Evolutionary conservation across 1,140 invertebrate species (phyloP).

Genomic region (Metopolophium dirhodum): DNA sequence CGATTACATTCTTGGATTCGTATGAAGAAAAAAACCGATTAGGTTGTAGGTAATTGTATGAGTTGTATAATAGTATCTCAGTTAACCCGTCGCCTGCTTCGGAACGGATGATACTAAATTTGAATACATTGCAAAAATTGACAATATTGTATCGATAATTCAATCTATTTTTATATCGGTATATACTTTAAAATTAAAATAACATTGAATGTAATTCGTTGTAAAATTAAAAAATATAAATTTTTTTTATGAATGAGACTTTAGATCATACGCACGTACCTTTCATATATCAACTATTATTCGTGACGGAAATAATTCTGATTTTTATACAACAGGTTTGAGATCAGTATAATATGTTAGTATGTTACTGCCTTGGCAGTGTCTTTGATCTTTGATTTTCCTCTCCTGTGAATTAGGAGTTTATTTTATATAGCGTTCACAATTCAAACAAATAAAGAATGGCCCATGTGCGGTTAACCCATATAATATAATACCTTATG

Average conservation of each 20-base stretch:
- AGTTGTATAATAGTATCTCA: not conserved
- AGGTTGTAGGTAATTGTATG: constrained; percentile 7
- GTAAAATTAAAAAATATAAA: not conserved
- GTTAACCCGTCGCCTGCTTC: too few species aligned
- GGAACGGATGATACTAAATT: not conserved
- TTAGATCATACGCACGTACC: not conserved
- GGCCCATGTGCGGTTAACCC: not conserved
- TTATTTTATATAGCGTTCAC: not conserved
- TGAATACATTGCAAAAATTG: not conserved
- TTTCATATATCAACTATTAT: not conserved
- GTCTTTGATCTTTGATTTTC: not conserved
- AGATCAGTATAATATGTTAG: not conserved
- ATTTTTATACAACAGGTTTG: not conserved
- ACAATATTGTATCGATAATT: not conserved
- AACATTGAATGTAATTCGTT: not conserved
- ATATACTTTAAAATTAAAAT: not conserved
- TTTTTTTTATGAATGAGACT: not conserved
- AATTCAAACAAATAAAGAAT: not conserved
- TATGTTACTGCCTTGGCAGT: not conserved
- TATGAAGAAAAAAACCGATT: constrained; percentile 6
- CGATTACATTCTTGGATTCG: constrained; percentile 11
- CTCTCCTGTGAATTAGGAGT: not conserved
- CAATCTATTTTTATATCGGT: not conserved
- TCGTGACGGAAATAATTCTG: not conserved
- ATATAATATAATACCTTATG: not conserved